Conservation (phyloP, 2,113 vertebrate genomes). For the Nibea albiflora region DNA sequence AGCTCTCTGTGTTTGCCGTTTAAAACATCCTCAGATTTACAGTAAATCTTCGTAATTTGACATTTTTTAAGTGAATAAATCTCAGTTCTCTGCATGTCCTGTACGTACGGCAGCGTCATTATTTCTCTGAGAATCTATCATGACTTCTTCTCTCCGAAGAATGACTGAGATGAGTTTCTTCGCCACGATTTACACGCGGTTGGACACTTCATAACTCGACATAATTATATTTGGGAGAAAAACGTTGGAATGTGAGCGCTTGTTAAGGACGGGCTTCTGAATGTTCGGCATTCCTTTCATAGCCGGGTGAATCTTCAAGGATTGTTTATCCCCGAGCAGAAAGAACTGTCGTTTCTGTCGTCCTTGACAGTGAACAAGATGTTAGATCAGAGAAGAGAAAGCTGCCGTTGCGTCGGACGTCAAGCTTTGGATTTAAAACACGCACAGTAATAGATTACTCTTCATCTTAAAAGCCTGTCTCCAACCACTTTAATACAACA, state of each 20-base stretch:
- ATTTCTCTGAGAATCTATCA: too few relatives aligned
- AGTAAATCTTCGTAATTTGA: background rate
- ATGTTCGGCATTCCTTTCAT: slow-evolving; percentile 18
- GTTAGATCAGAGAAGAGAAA: background rate
- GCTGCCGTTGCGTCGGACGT: background rate
- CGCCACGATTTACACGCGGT: slow-evolving; percentile 42
- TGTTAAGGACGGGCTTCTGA: slow-evolving; percentile 25
- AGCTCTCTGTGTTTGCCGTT: background rate
- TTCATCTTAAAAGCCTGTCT: background rate
- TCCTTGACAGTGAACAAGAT: slow-evolving; percentile 1
- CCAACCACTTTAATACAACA: background rate
- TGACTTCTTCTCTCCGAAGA: background rate
- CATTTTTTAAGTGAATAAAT: background rate
- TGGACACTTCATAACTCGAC: slow-evolving; percentile 8
- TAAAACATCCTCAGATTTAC: background rate
- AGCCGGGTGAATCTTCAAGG: slow-evolving; percentile 8
- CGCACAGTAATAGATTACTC: background rate
- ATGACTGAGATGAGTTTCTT: slow-evolving; percentile 15
- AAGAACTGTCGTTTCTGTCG: background rate
- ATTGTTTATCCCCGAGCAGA: background rate
- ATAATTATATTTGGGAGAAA: slow-evolving; percentile 48
- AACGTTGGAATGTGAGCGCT: slow-evolving; percentile 51
- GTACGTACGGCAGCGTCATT: too few relatives aligned
- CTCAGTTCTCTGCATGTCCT: too few relatives aligned
- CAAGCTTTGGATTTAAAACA: background rate